Evolutionary conservation across 2,113 vertebrate species (phyloP).

Genomic region (Tyto alba): DNA sequence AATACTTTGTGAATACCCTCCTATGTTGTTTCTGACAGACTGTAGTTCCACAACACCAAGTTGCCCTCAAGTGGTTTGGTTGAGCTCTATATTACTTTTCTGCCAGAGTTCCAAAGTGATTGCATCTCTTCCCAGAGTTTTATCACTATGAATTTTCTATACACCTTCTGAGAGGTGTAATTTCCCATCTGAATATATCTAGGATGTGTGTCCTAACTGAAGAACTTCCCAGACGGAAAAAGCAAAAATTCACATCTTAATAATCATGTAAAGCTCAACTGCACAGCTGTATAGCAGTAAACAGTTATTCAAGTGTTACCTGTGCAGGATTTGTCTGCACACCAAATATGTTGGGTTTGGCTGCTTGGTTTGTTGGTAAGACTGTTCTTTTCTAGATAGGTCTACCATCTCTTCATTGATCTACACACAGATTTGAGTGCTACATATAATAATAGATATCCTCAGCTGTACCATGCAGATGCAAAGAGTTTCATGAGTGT

Average conservation of each 20-base stretch:
- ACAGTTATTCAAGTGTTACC: not conserved
- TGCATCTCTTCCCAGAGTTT: not conserved
- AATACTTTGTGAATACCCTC: not conserved
- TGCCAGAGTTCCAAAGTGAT: not conserved
- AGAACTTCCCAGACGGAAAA: not conserved
- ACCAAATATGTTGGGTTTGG: not conserved
- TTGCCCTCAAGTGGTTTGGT: not conserved
- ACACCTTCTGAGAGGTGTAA: not conserved
- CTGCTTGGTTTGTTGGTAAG: not conserved
- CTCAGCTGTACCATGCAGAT: not conserved
- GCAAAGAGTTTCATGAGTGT: not conserved
- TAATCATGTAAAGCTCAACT: not conserved
- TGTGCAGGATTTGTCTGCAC: rapidly evolving
- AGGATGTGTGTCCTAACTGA: not conserved
- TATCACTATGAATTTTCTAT: not conserved
- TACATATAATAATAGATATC: not conserved
- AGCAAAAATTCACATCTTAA: not conserved
- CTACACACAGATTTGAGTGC: not conserved
- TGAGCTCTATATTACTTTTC: not conserved
- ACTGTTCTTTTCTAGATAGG: not conserved
- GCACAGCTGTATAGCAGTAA: not conserved
- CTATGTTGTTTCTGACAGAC: not conserved
- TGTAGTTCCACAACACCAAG: not conserved
- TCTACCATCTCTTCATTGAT: not conserved
- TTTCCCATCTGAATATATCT: not conserved